Evolutionary conservation across 2,888 invertebrate genomes (phyloP).

Genomic region (Laspeyria flexula): DNA sequence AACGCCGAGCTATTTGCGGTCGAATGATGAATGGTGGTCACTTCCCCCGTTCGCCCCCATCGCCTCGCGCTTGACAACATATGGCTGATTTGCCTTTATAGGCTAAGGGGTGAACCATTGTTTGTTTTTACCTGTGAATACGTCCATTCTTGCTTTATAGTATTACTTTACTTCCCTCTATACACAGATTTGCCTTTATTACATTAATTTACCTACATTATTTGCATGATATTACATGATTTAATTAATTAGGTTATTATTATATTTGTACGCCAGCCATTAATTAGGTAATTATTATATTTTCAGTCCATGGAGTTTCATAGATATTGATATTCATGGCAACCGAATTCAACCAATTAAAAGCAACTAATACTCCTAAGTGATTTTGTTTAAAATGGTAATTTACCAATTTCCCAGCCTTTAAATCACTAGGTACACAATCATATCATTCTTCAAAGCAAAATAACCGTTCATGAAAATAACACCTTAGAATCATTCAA

Average conservation of each 20-base stretch:
- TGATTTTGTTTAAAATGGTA: no score
- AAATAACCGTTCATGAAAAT: conserved; percentile 14
- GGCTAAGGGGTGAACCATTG: conserved; percentile 55
- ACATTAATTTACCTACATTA: no score
- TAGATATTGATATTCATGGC: no score
- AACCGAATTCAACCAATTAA: no score
- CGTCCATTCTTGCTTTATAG: conserved; percentile 11
- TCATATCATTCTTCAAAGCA: neutral
- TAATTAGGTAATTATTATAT: no score
- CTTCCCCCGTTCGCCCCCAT: conserved; percentile 68
- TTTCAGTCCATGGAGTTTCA: no score
- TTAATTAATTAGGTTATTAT: no score
- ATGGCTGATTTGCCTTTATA: conserved; percentile 70
- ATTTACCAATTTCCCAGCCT: no score
- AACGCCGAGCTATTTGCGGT: conserved; percentile 66
- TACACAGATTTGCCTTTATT: no score
- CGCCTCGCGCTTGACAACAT: conserved; percentile 67
- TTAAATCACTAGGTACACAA: neutral
- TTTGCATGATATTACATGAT: no score
- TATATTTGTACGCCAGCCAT: no score
- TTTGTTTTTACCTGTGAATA: conserved; percentile 61
- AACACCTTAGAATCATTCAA: conserved; percentile 16
- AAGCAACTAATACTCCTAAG: no score
- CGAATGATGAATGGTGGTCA: conserved; percentile 76
- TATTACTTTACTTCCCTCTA: neutral